Evolutionary conservation across 2,888 invertebrate genomes (phyloP), one percentile per base, ranked within the genome.

Genomic region (Nephrocerus scutellatus): DNA sequence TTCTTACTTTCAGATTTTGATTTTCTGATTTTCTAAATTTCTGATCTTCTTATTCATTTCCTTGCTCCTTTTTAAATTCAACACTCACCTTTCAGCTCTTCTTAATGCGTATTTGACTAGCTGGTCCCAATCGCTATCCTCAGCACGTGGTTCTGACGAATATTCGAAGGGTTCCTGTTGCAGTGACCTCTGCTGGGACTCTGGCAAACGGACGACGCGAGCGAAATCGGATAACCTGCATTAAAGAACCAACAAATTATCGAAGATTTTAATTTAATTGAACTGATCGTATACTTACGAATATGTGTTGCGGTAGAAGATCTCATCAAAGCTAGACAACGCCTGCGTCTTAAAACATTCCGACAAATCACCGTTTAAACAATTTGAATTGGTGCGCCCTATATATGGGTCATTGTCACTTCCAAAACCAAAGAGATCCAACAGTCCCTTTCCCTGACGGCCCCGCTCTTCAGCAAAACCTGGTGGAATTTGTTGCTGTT

Each of bases 331-430:
- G 0, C 82, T 80, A 38, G 74, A 72, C 33, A 88, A 63, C 0
- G 87, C 86, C 49, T 82, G 80, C 0, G 84, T 86, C 57, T 88
- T 87, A 61, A 88, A 87, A 59, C 87, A 88, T 59, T 87, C 86
- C 1, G 85, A 82, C n/a, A 88, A 68, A 60, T 88, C 86, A 5
- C 87, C 87, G 44, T 74, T 77, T 39, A 87, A 68, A 53, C 87
- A 88, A 46, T 79, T 82, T 46, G 79, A 73, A 38, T 86, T 86
- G 1, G 81, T 74, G 56, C 76, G 79, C 32, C 83, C 79, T 51
- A 86, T 69, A 65, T 84, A 88, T 1, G 86, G 85, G 66, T 87
- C 86, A 33, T 79, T 78, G 54, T 85, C 79, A 5, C 82, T 82
- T 9, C 86, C 86, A 26, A 87, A 69, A 8, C 86, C 86, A 15